A percentile compares a stretch with the other conserved stretches of the same genome.
These are phyloP conservation scores for Meiosimyza decipiens DNA, from an alignment of 2,888 invertebrate species.

Conservation along the genomic window DNA sequence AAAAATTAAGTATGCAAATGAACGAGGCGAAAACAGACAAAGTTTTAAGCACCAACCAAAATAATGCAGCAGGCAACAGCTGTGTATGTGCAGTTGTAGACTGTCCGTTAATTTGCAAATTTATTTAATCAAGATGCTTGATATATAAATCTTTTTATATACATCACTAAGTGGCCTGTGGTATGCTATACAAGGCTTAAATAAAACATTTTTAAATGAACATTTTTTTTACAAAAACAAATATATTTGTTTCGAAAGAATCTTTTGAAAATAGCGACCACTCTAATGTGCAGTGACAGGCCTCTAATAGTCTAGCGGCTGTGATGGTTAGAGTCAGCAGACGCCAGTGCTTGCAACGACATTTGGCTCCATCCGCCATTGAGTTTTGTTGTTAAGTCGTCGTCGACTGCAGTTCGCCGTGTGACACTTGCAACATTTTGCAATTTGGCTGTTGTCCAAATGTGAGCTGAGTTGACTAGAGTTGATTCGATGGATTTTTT, in stretches of 20 bases:
- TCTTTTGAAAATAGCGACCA: too few relatives aligned
- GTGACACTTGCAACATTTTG: constrained; percentile 34
- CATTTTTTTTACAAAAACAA: too few relatives aligned
- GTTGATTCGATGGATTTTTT: constrained; percentile 1
- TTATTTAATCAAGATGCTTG: too few relatives aligned
- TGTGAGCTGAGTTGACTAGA: constrained; percentile 23
- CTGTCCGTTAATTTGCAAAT: not conserved
- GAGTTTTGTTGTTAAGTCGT: constrained; percentile 8
- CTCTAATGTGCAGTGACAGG: too few relatives aligned
- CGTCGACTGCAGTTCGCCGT: constrained; percentile 13
- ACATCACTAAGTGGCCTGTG: too few relatives aligned
- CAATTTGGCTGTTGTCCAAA: constrained; percentile 44
- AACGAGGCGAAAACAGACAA: constrained; percentile 35
- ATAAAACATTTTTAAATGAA: too few relatives aligned
- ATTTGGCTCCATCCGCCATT: constrained; percentile 24
- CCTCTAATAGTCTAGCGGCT: too few relatives aligned
- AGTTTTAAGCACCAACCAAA: constrained; percentile 35
- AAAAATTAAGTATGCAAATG: constrained; percentile 36
- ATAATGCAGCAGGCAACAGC: constrained; percentile 3
- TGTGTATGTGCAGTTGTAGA: not conserved
- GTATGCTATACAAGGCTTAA: too few relatives aligned
- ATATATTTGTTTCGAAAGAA: too few relatives aligned
- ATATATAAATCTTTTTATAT: too few relatives aligned
- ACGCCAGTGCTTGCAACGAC: constrained; percentile 24
- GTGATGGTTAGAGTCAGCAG: not conserved